phyloP scores from a whole-genome alignment of 1,140 invertebrate genomes.

The Cyclina sinensis region DNA sequence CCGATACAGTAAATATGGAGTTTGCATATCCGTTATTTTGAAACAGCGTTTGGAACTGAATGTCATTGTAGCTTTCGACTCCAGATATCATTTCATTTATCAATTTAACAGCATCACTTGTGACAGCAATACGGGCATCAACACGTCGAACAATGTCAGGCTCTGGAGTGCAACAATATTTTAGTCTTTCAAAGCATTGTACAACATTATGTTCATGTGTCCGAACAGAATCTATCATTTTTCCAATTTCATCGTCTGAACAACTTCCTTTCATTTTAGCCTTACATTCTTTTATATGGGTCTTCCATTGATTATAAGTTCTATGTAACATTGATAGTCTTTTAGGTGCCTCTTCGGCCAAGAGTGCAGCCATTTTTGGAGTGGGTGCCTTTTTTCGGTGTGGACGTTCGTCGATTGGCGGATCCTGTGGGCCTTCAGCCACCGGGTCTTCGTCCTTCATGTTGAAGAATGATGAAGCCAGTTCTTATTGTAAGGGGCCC shows the following conservation, averaged over 20 bases:
- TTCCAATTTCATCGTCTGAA: conserved; percentile 1
- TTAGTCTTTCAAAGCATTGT: conserved; percentile 27
- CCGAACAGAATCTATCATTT: conserved; percentile 8
- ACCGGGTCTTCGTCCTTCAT: not conserved
- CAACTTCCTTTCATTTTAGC: not conserved
- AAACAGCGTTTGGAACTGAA: conserved; percentile 6
- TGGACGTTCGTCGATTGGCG: conserved; percentile 20
- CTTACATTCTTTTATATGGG: conserved; percentile 1
- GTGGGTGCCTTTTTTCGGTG: conserved; percentile 12
- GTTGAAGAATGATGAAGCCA: not conserved
- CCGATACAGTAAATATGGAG: conserved; percentile 30
- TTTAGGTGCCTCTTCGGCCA: conserved; percentile 1
- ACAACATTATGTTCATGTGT: not conserved
- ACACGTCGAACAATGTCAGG: not conserved
- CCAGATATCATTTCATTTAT: conserved; percentile 41
- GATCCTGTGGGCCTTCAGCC: too few relatives aligned
- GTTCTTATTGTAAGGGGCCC: conserved; percentile 52
- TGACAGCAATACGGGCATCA: conserved; percentile 34
- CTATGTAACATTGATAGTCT: not conserved
- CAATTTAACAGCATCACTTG: conserved; percentile 41
- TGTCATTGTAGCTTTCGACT: conserved; percentile 29
- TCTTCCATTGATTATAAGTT: conserved; percentile 33
- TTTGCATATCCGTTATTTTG: conserved; percentile 6
- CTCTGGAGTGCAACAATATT: conserved; percentile 24
- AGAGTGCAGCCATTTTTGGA: conserved; percentile 14